Evolutionary conservation across 2,888 invertebrate species (phyloP), one percentile per base, ranked within the genome.

Genomic region (Cosmia trapezina): DNA sequence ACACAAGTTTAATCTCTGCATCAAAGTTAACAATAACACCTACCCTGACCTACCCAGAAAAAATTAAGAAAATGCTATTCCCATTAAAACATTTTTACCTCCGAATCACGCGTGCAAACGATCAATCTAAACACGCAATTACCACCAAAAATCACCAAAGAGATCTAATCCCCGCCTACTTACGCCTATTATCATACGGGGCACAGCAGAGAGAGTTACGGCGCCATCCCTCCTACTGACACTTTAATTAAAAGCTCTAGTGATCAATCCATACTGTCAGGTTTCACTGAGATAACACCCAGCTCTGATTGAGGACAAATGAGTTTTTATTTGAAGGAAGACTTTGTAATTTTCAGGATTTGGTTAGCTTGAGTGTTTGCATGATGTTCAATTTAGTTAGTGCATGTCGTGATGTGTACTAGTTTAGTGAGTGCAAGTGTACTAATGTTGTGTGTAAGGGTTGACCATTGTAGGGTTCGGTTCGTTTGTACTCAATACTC

Each of bases 221-320:
- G 70, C 65, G 63, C 81, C 73, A 78, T 84, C 60, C 49, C 72
- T 76, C 83, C 72, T 60, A 28, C 57, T 65, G 82, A 81, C 81
- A 81, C 76, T 84, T 84, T 84, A 84, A 84, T 84, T 84, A 84
- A 84, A 84, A 76, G 73, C 78, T 68, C 70, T 56, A 53, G 74
- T 71, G 37, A 84, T 84, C 85, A 78, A 85, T 84, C 83, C 78
- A 69, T 60, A 57, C 54, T n/a, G 82, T 54, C 65, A 61, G 60
- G 70, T 73, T 70, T 71, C 56, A 71, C 66, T 22, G 66, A 71
- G 81, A 83, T 76, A 73, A 65, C 61, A 56, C 33, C 45, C 61
- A 66, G 53, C 71, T 51, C 59, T 60, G 78, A 84, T 78, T 64
- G 67, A 71, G 74, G 73, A 56, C 71, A 82, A 80, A 70, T 66